Base-by-base conservation (phyloP, 2,113 vertebrate genomes). In the Halcyon malimbica region DNA sequence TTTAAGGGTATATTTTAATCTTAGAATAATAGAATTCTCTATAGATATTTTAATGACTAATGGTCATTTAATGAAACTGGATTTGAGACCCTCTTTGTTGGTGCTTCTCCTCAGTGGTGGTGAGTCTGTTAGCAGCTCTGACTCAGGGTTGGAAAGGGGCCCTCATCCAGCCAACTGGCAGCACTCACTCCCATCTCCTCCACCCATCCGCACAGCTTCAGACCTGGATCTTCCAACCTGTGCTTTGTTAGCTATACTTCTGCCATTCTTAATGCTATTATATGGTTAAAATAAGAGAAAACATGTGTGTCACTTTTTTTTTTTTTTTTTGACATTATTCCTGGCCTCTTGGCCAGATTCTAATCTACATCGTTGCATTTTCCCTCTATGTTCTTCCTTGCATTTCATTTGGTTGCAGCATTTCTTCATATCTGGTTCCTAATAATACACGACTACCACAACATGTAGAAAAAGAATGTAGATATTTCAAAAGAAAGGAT, bases 241-340 rank as follows among this genome's bases (percentile, higher is more conserved):
- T 37, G 42, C 60, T 90, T 80, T 64, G 21, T 81, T 83, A 93
- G 71, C 60, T 70, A 5, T 59, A 59, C 5, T 62, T 62, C 33
- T 78, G 10, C 20, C 20, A 53, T 76, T 73, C 70, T 64, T 89
- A 89, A 75, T 44, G 28, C 16, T 76, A 35, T 81, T 37, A 29
- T 39, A 37, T 63, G 54, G 41, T 73, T 82, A 71, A 92, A 92
- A 51, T 51, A 25, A 94, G 41, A 53, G 33, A 93, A 96, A 96
- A 84, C 63, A 83, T 1, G 7, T 86, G 68, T 70, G 63, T 74
- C 31, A 31, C 11, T 26, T 63, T 59, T 76, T 90, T 90, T 84
- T 46, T 46, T 44, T 70, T 37, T 16, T 46, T 19, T 19, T 19
- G 31, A 39, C 19, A 83, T 77, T 63, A 85, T 77, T 53, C 23